Evolutionary conservation across 2,797 vertebrate species (phyloP), one percentile per base, ranked within the genome.

Genomic region (Mormyrops boulengeri): DNA sequence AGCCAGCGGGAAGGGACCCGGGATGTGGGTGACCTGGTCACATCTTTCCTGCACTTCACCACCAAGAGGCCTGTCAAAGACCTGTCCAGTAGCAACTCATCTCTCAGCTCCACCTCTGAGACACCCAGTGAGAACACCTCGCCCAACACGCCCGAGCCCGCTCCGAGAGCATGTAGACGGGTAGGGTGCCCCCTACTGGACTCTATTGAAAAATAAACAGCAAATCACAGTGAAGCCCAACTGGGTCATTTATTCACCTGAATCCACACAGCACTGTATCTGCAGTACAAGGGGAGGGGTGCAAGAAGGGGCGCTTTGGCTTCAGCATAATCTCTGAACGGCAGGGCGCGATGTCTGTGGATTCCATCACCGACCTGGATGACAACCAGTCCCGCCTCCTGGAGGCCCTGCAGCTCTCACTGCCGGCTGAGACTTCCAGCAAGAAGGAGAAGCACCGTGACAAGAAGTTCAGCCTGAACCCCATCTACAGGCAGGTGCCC

Each of bases 11-110:
- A 97, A 89, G 98, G 98, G 89, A 97, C 98, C 92, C 98, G 96
- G 92, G 97, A 98, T 91, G 94, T 97, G 87, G 96, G 97, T 0
- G 97, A 98, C 93, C 97, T 97, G 5, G 97, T 98, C 91, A 96
- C 97, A 2, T 98, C 97, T 30, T 97, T 98, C 91, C 94, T 98
- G 89, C 96, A 98, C 12, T 98, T 98, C n/a, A 97, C 97, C 94
- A 95, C 95, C 87, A 98, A 97, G 95, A 96, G 95, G 84, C 96
- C 97, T 85, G 98, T 96, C 93, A 98, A 97, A 94, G 98, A 98
- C 95, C 94, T 99, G 90, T 98, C 98, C 92, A 98, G 97, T 96
- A 99, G 98, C 92, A 99, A 98, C 95, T 98, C 98, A 92, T 99
- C 98, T 92, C 96, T 99, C 92, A 98, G 98, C 93, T 99, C 98